Percentiles rank a stretch among this genome's conserved stretches.
Conservation (phyloP, 2,888 invertebrate species). For the Meteorus colon region DNA sequence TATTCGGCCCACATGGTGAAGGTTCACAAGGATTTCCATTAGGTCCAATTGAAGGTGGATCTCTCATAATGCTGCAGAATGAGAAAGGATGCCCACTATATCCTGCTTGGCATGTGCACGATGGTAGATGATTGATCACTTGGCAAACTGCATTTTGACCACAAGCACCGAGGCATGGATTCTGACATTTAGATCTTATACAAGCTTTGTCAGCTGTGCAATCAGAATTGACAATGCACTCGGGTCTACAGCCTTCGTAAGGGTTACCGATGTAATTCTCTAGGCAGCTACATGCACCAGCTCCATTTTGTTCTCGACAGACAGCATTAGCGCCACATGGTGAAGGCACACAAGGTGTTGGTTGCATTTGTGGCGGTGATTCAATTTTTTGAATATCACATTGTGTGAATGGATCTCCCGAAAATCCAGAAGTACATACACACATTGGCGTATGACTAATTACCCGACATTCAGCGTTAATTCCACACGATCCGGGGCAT, state of each 20-base stretch:
- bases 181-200: conserved; percentile 79
- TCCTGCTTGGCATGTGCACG: conserved; percentile 77
- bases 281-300: conserved; percentile 76
- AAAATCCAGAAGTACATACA: conserved; percentile 76
- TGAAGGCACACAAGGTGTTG: conserved; percentile 82
- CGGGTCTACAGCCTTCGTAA: conserved; percentile 81
- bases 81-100: conserved; percentile 80
- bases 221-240: conserved; percentile 80
- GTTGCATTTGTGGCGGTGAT: conserved; percentile 41
- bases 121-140: conserved; percentile 79
- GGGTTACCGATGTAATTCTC: conserved; percentile 78
- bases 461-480: conserved; percentile 83
- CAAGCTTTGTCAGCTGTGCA: conserved; percentile 82
- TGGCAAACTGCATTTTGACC: conserved; percentile 81
- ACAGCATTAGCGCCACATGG: conserved; percentile 90
- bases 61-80: conserved; percentile 70
- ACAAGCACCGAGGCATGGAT: conserved; percentile 85
- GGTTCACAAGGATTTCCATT: conserved; percentile 61
- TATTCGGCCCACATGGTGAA: conserved; percentile 73
- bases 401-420: conserved; percentile 77
- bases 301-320: conserved; percentile 79
- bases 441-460: conserved; percentile 86
- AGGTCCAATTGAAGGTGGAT: conserved; percentile 50
- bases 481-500: conserved; percentile 85
- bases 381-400: conserved; percentile 62